Evolutionary conservation across 2,888 invertebrate species (phyloP).

Genomic region (Rotaria magnacalcarata): DNA sequence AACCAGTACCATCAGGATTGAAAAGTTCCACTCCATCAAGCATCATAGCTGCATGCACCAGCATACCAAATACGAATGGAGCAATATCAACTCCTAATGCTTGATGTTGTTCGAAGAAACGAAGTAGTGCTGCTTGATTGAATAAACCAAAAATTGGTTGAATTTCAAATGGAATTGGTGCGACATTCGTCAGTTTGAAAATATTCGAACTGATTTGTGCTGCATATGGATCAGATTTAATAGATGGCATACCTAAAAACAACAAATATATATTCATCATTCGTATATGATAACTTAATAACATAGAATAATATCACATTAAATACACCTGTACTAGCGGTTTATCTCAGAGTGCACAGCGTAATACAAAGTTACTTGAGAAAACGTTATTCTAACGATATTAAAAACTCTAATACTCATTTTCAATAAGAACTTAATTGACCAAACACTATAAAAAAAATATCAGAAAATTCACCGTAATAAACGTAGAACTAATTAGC

Average conservation of each 20-base stretch:
- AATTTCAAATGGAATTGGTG: not conserved
- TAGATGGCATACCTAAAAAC: not conserved
- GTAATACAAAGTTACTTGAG: no score
- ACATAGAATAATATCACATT: no score
- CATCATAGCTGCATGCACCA: not conserved
- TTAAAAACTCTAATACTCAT: no score
- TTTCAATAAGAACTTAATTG: no score
- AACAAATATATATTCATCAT: no score
- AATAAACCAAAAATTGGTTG: not conserved
- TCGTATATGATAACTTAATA: no score
- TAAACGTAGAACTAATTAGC: no score
- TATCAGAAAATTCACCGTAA: no score
- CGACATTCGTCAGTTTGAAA: not conserved
- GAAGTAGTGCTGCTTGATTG: not conserved
- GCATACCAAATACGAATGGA: not conserved
- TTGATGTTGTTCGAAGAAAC: not conserved
- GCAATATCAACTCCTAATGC: not conserved
- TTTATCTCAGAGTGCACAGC: no score
- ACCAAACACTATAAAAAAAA: no score
- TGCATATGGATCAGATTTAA: not conserved
- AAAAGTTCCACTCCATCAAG: not conserved
- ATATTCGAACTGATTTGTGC: not conserved
- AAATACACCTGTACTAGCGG: no score
- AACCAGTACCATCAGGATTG: not conserved
- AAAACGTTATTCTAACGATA: no score